phyloP scores from a whole-genome alignment of 2,888 invertebrate genomes.

The Andrena trimmerana region DNA sequence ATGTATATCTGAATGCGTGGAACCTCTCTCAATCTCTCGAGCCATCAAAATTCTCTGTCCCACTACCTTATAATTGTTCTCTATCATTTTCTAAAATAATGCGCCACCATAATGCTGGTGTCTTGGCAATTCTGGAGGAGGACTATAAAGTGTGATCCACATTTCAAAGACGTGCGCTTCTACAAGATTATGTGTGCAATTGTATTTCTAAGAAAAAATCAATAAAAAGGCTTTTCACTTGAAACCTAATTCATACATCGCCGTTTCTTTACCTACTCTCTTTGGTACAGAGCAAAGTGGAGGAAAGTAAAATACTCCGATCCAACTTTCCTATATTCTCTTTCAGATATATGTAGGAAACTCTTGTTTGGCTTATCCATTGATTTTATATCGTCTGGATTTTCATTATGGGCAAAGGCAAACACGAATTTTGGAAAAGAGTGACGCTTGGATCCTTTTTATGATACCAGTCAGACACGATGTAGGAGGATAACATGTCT shows the following conservation, averaged over 20 bases:
- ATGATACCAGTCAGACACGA: background rate
- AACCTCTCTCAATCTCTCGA: constrained; percentile 29
- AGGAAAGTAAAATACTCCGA: background rate
- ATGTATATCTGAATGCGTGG: constrained; percentile 42
- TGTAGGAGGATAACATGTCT: constrained; percentile 6
- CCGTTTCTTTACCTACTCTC: no score
- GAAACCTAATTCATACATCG: background rate
- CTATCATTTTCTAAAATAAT: constrained; percentile 34
- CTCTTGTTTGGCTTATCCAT: no score
- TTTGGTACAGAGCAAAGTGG: background rate
- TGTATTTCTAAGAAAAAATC: background rate
- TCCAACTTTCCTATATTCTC: no score
- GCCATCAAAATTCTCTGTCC: constrained; percentile 32
- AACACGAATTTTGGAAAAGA: background rate
- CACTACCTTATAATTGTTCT: constrained; percentile 4
- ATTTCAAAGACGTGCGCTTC: background rate
- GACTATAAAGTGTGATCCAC: constrained; percentile 22
- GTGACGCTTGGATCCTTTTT: background rate
- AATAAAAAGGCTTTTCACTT: background rate
- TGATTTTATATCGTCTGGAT: background rate
- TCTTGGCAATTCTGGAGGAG: constrained; percentile 13
- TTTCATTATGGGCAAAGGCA: background rate
- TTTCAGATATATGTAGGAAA: no score
- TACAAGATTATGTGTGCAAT: background rate
- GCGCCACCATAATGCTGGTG: constrained; percentile 13